Conservation (phyloP, 2,888 invertebrate genomes). For the Hypomecis punctinalis region DNA sequence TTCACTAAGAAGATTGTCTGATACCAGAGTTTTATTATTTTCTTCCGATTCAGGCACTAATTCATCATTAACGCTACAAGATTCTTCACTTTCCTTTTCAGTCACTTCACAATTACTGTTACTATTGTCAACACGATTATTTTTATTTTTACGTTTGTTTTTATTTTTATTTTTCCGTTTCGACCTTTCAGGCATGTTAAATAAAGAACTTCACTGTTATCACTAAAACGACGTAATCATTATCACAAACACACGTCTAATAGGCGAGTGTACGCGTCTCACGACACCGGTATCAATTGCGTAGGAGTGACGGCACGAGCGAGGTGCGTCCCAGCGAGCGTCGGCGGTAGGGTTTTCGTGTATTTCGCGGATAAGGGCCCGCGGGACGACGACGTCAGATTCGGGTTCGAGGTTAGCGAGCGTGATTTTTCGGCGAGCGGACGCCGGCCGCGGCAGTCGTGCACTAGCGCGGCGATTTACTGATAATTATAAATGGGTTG, state of each 20-base stretch:
- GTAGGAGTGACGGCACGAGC: constrained; percentile 67
- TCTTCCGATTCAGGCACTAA: constrained; percentile 9
- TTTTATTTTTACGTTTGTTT: constrained; percentile 73
- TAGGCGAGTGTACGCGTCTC: constrained; percentile 59
- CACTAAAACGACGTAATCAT: constrained; percentile 70
- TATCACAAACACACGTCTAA: constrained; percentile 68
- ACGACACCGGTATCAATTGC: constrained; percentile 67
- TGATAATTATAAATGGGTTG: constrained; percentile 84
- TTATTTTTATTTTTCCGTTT: constrained; percentile 76
- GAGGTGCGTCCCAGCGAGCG: constrained; percentile 54
- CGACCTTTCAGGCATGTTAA: constrained; percentile 76
- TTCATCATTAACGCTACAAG: constrained; percentile 44
- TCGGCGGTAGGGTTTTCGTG: constrained; percentile 59
- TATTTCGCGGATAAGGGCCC: constrained; percentile 66
- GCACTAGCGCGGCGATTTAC: constrained; percentile 81
- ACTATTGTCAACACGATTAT: constrained; percentile 57
- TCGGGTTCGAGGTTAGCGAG: constrained; percentile 64
- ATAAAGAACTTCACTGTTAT: constrained; percentile 65
- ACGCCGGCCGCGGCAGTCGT: constrained; percentile 77
- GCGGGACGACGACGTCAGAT: constrained; percentile 56
- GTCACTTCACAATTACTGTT: constrained; percentile 57
- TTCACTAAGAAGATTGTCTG: constrained; percentile 17
- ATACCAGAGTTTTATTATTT: constrained; percentile 6
- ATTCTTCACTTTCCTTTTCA: constrained; percentile 48
- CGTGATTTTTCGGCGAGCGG: constrained; percentile 72